Evolutionary conservation across 2,113 vertebrate genomes (phyloP), one percentile per base, ranked within the genome.

Genomic region (Isurus oxyrinchus): DNA sequence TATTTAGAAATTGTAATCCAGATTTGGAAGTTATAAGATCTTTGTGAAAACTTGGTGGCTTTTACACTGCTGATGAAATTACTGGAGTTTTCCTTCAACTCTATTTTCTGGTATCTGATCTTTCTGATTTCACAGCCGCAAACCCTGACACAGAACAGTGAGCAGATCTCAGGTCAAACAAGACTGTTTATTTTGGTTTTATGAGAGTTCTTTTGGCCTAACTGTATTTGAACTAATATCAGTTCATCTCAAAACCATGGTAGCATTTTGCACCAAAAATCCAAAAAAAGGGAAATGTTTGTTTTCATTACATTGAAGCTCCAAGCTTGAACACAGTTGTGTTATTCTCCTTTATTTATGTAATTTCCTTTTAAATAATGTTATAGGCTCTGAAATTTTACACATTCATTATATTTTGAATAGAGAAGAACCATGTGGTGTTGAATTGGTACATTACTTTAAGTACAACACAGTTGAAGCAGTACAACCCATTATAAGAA

Each of bases 161-260:
- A 93, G 90, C 35, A 93, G 59, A n/a, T 93, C 35, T 40, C 2
- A 63, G 59, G 57, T 93, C 59, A 63, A 63, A 93, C 57, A 90
- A 90, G 14, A 61, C 59, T 93, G 31, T n/a, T 93, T 93, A 63
- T 61, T 93, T 61, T 93, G 59, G 57, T 93, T 93, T n/a, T n/a
- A 63, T n/a, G 90, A 93, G n/a, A 8, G 90, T 21, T 93, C 57
- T 93, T 61, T 40, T 63, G 57, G 59, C 13, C 14, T 93, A 93
- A 63, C 13, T 5, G 4, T 93, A 63, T 93, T 59, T 61, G 55
- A 57, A 57, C 87, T 93, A 61, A 63, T 40, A 40, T 61, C 88
- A 91, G 49, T 23, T 21, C 53, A 61, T 61, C 57, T n/a, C 31
- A 27, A 13, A 27, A 91, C 11, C 55, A 63, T 14, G 11, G 90